Conservation (phyloP, 2,797 vertebrate genomes). For the Hybognathus amarus region DNA sequence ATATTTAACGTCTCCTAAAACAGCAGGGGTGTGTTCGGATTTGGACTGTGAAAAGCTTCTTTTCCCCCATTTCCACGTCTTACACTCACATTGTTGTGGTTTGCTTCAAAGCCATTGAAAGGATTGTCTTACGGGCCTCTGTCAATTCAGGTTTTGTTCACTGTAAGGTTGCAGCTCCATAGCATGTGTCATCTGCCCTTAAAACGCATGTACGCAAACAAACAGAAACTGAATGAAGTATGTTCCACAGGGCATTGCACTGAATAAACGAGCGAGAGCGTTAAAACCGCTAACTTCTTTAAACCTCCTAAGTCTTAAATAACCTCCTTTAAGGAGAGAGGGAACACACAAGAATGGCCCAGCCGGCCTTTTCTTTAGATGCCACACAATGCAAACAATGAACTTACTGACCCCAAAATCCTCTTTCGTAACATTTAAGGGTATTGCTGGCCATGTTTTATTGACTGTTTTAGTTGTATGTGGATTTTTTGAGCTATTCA, state of each 20-base stretch:
- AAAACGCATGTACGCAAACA: conserved; percentile 52
- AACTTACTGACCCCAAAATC: conserved; percentile 74
- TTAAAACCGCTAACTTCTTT: conserved; percentile 48
- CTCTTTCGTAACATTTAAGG: conserved; percentile 68
- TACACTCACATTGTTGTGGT: conserved; percentile 38
- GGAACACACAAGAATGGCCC: conserved; percentile 66
- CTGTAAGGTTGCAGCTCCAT: conserved; percentile 23
- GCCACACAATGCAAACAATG: conserved; percentile 73
- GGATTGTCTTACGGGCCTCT: conserved; percentile 28
- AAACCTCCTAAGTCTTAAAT: conserved; percentile 50
- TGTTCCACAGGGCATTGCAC: conserved; percentile 38
- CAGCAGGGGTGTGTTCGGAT: conserved; percentile 46
- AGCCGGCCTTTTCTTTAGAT: conserved; percentile 75
- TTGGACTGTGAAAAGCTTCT: conserved; percentile 11
- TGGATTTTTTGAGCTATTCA: conserved; percentile 65
- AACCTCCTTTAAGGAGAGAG: conserved; percentile 57
- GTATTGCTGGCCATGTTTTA: conserved; percentile 68
- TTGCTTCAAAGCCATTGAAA: conserved; percentile 47
- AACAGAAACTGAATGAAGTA: conserved; percentile 43
- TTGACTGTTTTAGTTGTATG: conserved; percentile 70
- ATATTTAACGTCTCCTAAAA: conserved; percentile 54
- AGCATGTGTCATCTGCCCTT: conserved; percentile 41
- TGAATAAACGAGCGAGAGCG: conserved; percentile 44
- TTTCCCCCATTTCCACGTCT: conserved; percentile 15
- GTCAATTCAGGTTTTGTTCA: conserved; percentile 39